Percentiles rank a stretch among this genome's conserved stretches.
These are phyloP conservation scores for Catocala nupta DNA, from an alignment of 2,888 invertebrate genomes.

Conservation along the genomic window DNA sequence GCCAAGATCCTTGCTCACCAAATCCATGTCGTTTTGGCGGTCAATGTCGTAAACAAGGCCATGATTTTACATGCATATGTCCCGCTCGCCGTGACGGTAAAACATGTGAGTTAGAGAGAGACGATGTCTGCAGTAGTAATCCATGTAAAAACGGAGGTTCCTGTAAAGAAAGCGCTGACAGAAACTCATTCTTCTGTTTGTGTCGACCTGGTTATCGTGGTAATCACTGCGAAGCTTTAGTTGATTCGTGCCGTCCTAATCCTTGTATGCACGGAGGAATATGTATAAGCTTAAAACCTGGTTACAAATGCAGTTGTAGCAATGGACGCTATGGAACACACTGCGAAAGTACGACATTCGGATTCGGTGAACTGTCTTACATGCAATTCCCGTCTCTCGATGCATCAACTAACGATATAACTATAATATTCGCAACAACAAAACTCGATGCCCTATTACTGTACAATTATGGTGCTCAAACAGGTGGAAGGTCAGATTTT, in stretches of 20 bases:
- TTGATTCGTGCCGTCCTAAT: slow-evolving; percentile 96
- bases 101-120: slow-evolving; percentile 93
- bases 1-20: slow-evolving; percentile 96
- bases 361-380: slow-evolving; percentile 95
- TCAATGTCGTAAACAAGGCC: slow-evolving; percentile 93
- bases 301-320: slow-evolving; percentile 94
- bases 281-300: slow-evolving; percentile 95
- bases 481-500: slow-evolving; percentile 96
- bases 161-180: slow-evolving; percentile 95
- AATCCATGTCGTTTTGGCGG: slow-evolving; percentile 96
- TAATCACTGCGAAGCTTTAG: slow-evolving; percentile 95
- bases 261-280: slow-evolving; percentile 97
- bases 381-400: slow-evolving; percentile 96
- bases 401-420: slow-evolving; percentile 96
- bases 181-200: slow-evolving; percentile 95
- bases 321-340: slow-evolving; percentile 96
- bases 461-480: slow-evolving; percentile 96
- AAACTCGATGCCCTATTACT: slow-evolving; percentile 95
- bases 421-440: slow-evolving; percentile 96
- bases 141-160: slow-evolving; percentile 97
- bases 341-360: slow-evolving; percentile 96
- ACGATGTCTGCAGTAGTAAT: slow-evolving; percentile 94
- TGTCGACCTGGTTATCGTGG: slow-evolving; percentile 97
- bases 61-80: slow-evolving; percentile 94
- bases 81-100: slow-evolving; percentile 93